Evolutionary conservation across 2,113 vertebrate species (phyloP).

Genomic region (Notothenia rossii): DNA sequence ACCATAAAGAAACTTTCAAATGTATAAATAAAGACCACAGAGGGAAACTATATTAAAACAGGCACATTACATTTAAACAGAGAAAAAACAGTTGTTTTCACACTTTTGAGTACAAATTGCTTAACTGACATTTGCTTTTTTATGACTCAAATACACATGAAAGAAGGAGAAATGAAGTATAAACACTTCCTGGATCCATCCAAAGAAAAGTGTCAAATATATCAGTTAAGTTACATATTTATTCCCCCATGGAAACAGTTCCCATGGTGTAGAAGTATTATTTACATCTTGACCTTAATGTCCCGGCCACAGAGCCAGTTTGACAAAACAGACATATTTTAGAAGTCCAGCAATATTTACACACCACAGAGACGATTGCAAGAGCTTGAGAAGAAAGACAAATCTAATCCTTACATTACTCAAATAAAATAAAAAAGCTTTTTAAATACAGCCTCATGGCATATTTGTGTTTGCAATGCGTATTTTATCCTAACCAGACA

Average conservation of each 20-base stretch:
- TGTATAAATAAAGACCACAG: constrained; percentile 47
- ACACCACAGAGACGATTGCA: constrained; percentile 62
- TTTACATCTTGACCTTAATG: constrained; percentile 79
- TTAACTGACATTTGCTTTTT: constrained; percentile 66
- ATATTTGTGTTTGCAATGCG: constrained; percentile 22
- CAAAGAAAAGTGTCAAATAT: constrained; percentile 55
- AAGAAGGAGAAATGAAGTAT: constrained; percentile 45
- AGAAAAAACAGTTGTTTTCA: constrained; percentile 43
- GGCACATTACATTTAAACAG: constrained; percentile 65
- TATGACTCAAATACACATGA: constrained; percentile 65
- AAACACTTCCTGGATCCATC: constrained; percentile 62
- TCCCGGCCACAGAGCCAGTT: constrained; percentile 78
- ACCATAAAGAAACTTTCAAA: neutral
- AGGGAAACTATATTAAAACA: constrained; percentile 61
- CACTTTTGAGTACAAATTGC: constrained; percentile 65
- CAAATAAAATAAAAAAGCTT: constrained; percentile 26
- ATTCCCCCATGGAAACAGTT: constrained; percentile 63
- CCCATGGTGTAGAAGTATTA: constrained; percentile 75
- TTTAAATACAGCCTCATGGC: constrained; percentile 28
- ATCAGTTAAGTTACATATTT: constrained; percentile 77
- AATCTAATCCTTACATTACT: constrained; percentile 22
- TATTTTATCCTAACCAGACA: constrained; percentile 21
- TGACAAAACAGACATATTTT: constrained; percentile 75
- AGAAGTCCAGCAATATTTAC: constrained; percentile 80
- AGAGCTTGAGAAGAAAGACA: constrained; percentile 19